Evolutionary conservation across 2,888 invertebrate genomes (phyloP), one percentile per base, ranked within the genome.

Genomic region (Drosophila kanekoi): DNA sequence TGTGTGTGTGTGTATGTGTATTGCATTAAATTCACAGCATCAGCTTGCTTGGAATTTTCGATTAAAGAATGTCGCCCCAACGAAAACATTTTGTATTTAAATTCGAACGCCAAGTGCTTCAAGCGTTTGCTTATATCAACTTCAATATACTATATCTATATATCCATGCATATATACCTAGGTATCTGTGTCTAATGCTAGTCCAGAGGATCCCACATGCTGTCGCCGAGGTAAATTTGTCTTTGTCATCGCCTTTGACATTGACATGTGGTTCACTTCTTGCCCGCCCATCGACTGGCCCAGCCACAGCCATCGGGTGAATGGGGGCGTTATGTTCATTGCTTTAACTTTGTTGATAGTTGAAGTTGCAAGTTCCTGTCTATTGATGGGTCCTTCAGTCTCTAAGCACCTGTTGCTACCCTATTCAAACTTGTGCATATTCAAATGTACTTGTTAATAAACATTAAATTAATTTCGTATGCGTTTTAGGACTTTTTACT

Each of bases 241-340:
- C 89, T 77, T 71, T 82, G 89, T 87, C 89, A 81, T 86, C 69
- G 77, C 68, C 77, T 69, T 79, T 89, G 89, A 89, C 87, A 87
- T 79, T 88, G 89, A 84, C 89, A 80, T 84, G 84, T 86, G 87
- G 76, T 72, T 74, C 67, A 60, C 57, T 70, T 74, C 68, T 63
- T 58, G 54, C 59, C 61, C 57, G 20, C 60, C 61, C 40, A 47
- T 40, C 38, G 11, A 23, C 56, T 18, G 35, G 35, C 32, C 56
- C 32, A 5, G 16, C 28, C 28, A 28, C 28, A 28, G 28, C 28
- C 28, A 28, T 8, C 28, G 8, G 28, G 28, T 8, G 28, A 28
- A 8, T 28, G 28, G 20, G 47, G 14, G 18, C 51, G 48, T 61
- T 64, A 49, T 68, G 54, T 54, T 65, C 57, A 61, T 52, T 68